Evolutionary conservation across 2,797 vertebrate genomes (phyloP).

Genomic region (Antennarius maculatus): DNA sequence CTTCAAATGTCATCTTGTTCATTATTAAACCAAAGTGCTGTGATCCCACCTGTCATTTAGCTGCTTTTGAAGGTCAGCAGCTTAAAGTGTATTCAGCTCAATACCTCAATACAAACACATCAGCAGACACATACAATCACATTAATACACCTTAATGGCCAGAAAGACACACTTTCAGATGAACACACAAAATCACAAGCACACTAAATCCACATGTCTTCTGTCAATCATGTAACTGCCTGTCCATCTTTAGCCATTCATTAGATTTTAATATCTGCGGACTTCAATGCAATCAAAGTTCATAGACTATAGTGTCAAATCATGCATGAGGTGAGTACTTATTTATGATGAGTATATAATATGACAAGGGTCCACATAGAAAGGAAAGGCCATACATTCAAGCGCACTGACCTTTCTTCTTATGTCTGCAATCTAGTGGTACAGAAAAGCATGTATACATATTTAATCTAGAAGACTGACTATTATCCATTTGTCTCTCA

Average conservation of each 20-base stretch:
- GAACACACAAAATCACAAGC: conserved; percentile 10
- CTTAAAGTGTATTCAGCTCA: conserved; percentile 57
- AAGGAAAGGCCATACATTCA: conserved; percentile 19
- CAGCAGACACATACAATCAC: neutral
- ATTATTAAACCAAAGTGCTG: conserved; percentile 60
- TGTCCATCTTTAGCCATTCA: conserved; percentile 34
- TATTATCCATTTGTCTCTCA: conserved; percentile 35
- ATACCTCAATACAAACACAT: conserved; percentile 45
- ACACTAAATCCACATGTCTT: conserved; percentile 49
- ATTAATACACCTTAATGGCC: neutral
- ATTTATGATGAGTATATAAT: conserved; percentile 19
- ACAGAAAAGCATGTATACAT: conserved; percentile 54
- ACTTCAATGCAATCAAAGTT: conserved; percentile 34
- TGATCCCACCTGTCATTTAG: conserved; percentile 61
- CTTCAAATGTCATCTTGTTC: conserved; percentile 72
- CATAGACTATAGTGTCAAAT: conserved; percentile 20
- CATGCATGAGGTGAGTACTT: conserved; percentile 18
- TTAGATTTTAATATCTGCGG: conserved; percentile 43
- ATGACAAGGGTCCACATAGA: conserved; percentile 40
- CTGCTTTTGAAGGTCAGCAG: conserved; percentile 67
- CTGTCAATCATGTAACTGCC: conserved; percentile 45
- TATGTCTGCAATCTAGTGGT: conserved; percentile 22
- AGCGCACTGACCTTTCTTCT: conserved; percentile 13
- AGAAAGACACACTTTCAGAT: conserved; percentile 1
- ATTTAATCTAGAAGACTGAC: conserved; percentile 63